Conservation (phyloP, 2,113 vertebrate genomes). For the Trichomycterus rosablanca region DNA sequence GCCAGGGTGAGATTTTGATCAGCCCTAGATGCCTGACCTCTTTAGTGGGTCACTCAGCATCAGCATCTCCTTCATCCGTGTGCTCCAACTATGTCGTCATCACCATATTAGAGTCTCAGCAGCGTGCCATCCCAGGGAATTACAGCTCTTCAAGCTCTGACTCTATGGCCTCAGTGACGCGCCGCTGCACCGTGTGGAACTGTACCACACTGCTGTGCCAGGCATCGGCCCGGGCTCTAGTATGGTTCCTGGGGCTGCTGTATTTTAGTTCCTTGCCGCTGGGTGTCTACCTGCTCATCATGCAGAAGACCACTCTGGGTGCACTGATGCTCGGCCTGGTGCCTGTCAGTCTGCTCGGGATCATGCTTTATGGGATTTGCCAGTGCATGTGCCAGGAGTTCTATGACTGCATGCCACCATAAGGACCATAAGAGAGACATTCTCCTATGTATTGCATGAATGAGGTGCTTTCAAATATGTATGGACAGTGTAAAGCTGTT, state of each 20-base stretch:
- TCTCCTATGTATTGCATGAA: not conserved
- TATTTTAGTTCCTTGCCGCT: conserved; percentile 92
- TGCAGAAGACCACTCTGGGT: conserved; percentile 84
- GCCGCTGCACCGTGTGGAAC: conserved; percentile 87
- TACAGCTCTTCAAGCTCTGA: conserved; percentile 80
- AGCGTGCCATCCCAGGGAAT: conserved; percentile 64
- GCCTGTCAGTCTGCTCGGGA: conserved; percentile 84
- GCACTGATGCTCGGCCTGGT: conserved; percentile 91
- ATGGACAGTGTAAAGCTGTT: no score
- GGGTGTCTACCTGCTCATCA: conserved; percentile 90
- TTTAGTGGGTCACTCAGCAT: conserved; percentile 73
- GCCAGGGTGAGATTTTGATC: conserved; percentile 78
- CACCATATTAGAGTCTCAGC: conserved; percentile 85
- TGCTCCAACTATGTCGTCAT: conserved; percentile 85
- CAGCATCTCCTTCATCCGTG: conserved; percentile 62
- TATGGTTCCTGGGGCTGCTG: conserved; percentile 86
- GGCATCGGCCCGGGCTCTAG: conserved; percentile 78
- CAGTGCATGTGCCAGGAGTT: conserved; percentile 89
- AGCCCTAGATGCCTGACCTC: conserved; percentile 79
- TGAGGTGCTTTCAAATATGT: not conserved
- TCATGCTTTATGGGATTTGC: conserved; percentile 90
- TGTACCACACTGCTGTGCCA: conserved; percentile 83
- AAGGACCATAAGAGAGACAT: conserved; percentile 30
- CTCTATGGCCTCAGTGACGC: conserved; percentile 79
- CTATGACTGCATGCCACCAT: conserved; percentile 82